A percentile compares a stretch with the other conserved stretches of the same genome.
phyloP scores from a whole-genome alignment of 1,140 invertebrate species.

The Drosophila kepulauana region DNA sequence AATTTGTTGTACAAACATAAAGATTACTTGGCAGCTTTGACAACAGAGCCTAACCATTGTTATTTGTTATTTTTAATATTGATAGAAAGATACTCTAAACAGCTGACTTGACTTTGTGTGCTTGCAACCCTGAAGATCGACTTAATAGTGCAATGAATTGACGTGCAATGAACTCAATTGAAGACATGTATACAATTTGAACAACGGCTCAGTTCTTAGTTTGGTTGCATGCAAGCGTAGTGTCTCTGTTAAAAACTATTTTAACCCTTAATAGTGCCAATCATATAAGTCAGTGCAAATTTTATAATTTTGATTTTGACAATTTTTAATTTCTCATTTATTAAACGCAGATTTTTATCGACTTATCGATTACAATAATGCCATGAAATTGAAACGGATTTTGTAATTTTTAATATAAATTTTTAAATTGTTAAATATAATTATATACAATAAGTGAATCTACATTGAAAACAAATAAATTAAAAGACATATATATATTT shows the following conservation, averaged over 20 bases:
- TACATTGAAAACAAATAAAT: too few relatives aligned
- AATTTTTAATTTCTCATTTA: background rate
- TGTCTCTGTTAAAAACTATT: background rate
- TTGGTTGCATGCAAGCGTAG: background rate
- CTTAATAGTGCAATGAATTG: slow-evolving; percentile 3
- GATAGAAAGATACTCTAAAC: background rate
- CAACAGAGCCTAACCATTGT: slow-evolving; percentile 1
- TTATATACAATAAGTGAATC: too few relatives aligned
- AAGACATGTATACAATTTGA: slow-evolving; percentile 5
- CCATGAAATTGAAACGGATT: background rate
- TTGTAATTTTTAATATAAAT: too few relatives aligned
- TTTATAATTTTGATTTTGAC: background rate
- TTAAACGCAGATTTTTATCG: background rate
- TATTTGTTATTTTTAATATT: slow-evolving; percentile 2
- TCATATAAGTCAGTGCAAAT: background rate
- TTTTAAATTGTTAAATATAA: too few relatives aligned
- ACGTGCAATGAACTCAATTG: background rate
- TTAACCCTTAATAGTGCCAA: background rate
- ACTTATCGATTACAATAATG: background rate
- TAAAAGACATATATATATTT: too few relatives aligned
- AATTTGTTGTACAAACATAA: slow-evolving; percentile 11
- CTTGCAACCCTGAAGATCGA: slow-evolving; percentile 12
- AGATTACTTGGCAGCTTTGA: background rate
- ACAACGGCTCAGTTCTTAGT: background rate
- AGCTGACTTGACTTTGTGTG: slow-evolving; percentile 6